Percentiles rank a stretch among this genome's conserved stretches.
Evolutionary conservation across 2,113 vertebrate genomes (phyloP).

Genomic region (Oreochromis aureus): DNA sequence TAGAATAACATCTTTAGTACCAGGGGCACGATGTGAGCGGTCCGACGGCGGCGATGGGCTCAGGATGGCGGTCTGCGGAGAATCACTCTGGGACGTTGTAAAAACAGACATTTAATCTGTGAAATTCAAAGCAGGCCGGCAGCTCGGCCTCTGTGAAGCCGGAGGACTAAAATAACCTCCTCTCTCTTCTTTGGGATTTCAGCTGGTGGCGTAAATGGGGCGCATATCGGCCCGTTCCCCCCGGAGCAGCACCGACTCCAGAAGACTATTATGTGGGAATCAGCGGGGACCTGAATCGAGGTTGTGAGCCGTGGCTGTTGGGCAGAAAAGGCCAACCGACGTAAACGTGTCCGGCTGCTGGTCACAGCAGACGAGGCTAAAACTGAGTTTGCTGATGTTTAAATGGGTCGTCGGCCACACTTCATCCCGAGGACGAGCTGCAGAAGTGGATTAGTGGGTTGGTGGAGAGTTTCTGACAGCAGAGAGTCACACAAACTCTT

Average conservation of each 20-base stretch:
- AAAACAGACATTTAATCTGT: not conserved
- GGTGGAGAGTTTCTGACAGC: not conserved
- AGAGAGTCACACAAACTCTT: not conserved
- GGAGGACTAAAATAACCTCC: conserved; percentile 12
- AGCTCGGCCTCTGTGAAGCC: not conserved
- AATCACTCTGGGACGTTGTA: not conserved
- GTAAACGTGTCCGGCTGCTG: not conserved
- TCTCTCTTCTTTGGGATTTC: not conserved
- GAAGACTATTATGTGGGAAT: not conserved
- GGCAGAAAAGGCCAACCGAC: not conserved
- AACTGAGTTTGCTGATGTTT: not conserved
- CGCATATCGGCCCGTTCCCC: not conserved
- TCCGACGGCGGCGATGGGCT: not conserved
- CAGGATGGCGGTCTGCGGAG: not conserved
- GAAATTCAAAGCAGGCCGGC: not conserved
- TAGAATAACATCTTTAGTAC: not conserved
- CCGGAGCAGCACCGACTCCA: not conserved
- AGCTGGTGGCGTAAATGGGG: conserved; percentile 27
- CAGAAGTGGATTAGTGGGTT: conserved; percentile 14
- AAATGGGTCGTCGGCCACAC: conserved; percentile 30
- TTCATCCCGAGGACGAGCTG: not conserved
- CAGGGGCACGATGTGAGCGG: not conserved
- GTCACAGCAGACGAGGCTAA: not conserved
- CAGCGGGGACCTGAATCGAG: not conserved
- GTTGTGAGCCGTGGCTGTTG: not conserved